A percentile compares a stretch with the other conserved stretches of the same genome.
phyloP scores from a whole-genome alignment of 2,888 invertebrate species.

The Agonopterix subpropinquella region DNA sequence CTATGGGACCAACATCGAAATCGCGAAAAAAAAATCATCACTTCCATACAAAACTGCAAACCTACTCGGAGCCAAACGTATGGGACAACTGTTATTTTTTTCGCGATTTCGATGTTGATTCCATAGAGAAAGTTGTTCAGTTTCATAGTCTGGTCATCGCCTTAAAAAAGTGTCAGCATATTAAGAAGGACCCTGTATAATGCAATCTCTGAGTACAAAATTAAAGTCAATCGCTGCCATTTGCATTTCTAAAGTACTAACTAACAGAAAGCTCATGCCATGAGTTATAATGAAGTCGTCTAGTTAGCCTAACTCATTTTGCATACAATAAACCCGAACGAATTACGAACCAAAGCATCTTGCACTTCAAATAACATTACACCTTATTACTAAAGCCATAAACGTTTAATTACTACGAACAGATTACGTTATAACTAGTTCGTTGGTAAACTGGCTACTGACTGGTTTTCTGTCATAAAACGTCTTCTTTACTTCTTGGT shows the following conservation, averaged over 20 bases:
- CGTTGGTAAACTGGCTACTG: constrained; percentile 7
- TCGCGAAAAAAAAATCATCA: too few species aligned
- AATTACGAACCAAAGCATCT: constrained; percentile 22
- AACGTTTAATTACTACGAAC: neutral
- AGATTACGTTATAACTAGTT: neutral
- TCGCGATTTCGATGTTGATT: too few species aligned
- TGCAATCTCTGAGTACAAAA: too few species aligned
- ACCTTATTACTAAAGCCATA: neutral
- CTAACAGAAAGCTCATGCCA: too few species aligned
- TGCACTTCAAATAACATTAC: neutral
- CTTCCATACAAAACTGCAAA: too few species aligned
- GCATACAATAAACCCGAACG: constrained; percentile 44
- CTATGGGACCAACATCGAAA: too few species aligned
- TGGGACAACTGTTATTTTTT: too few species aligned
- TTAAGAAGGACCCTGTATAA: too few species aligned
- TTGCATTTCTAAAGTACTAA: constrained; percentile 4
- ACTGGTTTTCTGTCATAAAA: constrained; percentile 11
- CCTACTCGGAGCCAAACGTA: too few species aligned
- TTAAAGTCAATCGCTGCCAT: neutral
- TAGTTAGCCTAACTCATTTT: constrained; percentile 31
- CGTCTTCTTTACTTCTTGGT: constrained; percentile 4
- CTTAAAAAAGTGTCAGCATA: too few species aligned
- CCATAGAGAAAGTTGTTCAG: too few species aligned
- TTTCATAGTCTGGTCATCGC: too few species aligned
- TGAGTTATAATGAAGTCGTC: constrained; percentile 28